These are phyloP conservation scores for Caenorhabditis latens DNA, from an alignment of 1,140 invertebrate species.

Conservation along the genomic window DNA sequence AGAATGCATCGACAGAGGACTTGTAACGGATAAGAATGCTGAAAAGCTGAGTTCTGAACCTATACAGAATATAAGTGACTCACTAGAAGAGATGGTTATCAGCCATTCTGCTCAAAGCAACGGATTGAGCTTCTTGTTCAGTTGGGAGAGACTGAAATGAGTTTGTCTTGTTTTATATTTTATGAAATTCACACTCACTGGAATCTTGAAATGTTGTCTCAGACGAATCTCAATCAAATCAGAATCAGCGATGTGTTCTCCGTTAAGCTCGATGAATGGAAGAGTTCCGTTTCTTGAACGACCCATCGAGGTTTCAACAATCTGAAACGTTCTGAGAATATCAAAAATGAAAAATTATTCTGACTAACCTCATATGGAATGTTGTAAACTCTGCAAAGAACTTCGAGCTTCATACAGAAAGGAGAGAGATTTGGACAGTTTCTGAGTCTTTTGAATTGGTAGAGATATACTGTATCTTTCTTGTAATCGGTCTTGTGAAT, in stretches of 20 bases:
- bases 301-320: neutral
- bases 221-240: slow-evolving; percentile 55
- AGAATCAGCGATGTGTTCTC: slow-evolving; percentile 91
- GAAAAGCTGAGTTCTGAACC: neutral
- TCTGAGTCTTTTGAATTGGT: slow-evolving; percentile 88
- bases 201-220: slow-evolving; percentile 80
- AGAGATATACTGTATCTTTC: slow-evolving; percentile 89
- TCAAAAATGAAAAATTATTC: neutral
- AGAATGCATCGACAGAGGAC: neutral
- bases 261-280: slow-evolving; percentile 92
- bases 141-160: slow-evolving; percentile 5
- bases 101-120: slow-evolving; percentile 40
- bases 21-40: slow-evolving; percentile 20
- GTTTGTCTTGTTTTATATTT: neutral
- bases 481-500: slow-evolving; percentile 79
- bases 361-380: slow-evolving; percentile 88
- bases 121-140: slow-evolving; percentile 40
- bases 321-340: neutral
- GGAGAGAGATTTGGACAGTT: slow-evolving; percentile 89
- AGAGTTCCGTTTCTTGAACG: slow-evolving; percentile 89
- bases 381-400: slow-evolving; percentile 88
- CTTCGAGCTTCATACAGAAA: slow-evolving; percentile 94
- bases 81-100: slow-evolving; percentile 44
- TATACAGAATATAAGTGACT: neutral
- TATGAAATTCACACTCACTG: neutral